Base-by-base conservation (phyloP, 2,888 invertebrate genomes). In the Phytoseiulus persimilis region DNA sequence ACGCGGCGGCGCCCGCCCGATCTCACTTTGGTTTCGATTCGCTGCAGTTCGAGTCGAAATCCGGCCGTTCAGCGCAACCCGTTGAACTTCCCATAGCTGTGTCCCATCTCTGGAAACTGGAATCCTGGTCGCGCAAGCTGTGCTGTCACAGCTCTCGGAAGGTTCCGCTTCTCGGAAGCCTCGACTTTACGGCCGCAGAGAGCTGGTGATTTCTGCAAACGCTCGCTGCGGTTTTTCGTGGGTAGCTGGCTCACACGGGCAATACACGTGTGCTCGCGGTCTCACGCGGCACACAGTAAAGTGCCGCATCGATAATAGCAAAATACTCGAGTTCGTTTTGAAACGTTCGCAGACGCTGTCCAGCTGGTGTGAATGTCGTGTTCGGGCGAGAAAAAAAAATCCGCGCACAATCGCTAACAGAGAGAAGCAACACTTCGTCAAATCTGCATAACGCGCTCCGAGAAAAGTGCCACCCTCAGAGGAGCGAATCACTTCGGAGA, bases 291-390 rank as follows among this genome's bases (percentile, higher is more conserved):
- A 65, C 65, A 23, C 65, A 23, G 65, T 28, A 65, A 65, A 65
- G 65, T 65, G 65, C n/a, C n/a, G n/a, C 5, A 28, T 28, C 18
- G 65, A 23, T 65, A 65, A 65, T 65, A 65, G 65, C 11, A 65
- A 65, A 65, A 65, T 65, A 65, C 65, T 65, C 65, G 14, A 28
- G 28, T 65, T 65, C 65, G 65, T 28, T 65, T 65, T 2, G 65
- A 65, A 28, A 65, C 65, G 65, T 65, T 65, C 18, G 65, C 65
- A 65, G 18, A 3, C 65, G 28, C 65, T 23, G 65, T 65, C 65
- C 65, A 65, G 65, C 65, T 65, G 65, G 65, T 65, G 65, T 65
- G 65, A 65, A 65, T 65, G 65, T 65, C 65, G 65, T 65, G 65
- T 65, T 65, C 65, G 65, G 18, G 65, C 65, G 65, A 65, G 65